Conservation (phyloP, 2,888 invertebrate species). For the Aquatica leii region DNA sequence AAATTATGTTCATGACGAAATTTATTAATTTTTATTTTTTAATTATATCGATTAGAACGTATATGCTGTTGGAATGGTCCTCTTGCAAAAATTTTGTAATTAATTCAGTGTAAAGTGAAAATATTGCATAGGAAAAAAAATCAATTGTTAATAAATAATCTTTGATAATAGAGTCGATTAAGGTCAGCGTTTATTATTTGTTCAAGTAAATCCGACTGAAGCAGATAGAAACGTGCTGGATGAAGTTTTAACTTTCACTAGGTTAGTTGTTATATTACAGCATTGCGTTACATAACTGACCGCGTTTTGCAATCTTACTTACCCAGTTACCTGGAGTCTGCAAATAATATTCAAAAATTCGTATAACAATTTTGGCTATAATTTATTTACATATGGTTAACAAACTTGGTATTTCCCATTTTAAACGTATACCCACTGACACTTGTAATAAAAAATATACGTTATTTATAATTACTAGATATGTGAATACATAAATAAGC, state of each 20-base stretch:
- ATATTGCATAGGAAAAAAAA: too few species aligned
- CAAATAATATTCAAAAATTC: slow-evolving; percentile 11
- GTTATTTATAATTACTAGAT: too few species aligned
- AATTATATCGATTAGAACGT: too few species aligned
- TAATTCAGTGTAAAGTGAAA: too few species aligned
- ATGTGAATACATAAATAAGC: too few species aligned
- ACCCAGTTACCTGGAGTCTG: neutral
- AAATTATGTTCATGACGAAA: too few species aligned
- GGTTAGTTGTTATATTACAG: slow-evolving; percentile 25
- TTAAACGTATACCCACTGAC: too few species aligned
- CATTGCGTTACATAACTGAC: slow-evolving; percentile 29
- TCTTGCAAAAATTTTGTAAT: too few species aligned
- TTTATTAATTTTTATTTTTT: too few species aligned
- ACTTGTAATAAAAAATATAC: too few species aligned
- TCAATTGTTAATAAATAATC: too few species aligned
- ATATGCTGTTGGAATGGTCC: too few species aligned
- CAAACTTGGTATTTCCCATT: neutral
- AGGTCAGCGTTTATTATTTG: slow-evolving; percentile 15
- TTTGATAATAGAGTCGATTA: neutral
- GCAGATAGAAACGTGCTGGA: slow-evolving; percentile 33
- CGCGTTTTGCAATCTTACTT: slow-evolving; percentile 26
- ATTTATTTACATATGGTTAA: slow-evolving; percentile 5
- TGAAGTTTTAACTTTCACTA: slow-evolving; percentile 32
- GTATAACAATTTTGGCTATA: slow-evolving; percentile 2
- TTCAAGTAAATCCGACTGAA: slow-evolving; percentile 19